phyloP scores from a whole-genome alignment of 2,113 vertebrate species.

The Poeciliopsis occidentalis region DNA sequence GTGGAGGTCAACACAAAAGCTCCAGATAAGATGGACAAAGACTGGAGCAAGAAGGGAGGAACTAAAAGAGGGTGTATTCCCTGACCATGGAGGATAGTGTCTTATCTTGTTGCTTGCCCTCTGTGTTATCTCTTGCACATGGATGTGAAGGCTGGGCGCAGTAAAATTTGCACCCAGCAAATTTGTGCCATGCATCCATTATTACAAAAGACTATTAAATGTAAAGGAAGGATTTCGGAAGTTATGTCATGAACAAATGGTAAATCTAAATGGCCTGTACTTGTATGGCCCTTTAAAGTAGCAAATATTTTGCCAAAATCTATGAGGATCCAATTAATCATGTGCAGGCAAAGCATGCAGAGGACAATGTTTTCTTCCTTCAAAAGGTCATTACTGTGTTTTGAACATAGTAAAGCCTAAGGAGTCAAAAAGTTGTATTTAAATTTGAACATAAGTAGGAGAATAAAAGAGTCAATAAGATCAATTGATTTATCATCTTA shows the following conservation, averaged over 20 bases:
- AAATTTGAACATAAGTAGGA: too few species aligned
- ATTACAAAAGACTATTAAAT: neutral
- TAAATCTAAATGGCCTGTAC: neutral
- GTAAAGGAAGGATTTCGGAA: neutral
- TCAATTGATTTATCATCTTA: too few species aligned
- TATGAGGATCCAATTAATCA: too few species aligned
- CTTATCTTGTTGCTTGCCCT: slow-evolving; percentile 75
- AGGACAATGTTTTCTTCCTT: too few species aligned
- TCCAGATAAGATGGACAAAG: slow-evolving; percentile 67
- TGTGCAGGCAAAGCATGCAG: too few species aligned
- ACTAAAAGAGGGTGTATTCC: slow-evolving; percentile 62
- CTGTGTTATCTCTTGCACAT: slow-evolving; percentile 62
- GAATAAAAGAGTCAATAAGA: too few species aligned
- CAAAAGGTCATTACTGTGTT: too few species aligned
- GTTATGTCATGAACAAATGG: neutral
- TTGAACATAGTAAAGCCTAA: too few species aligned
- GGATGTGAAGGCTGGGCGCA: slow-evolving; percentile 36
- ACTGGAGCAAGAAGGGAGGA: slow-evolving; percentile 49
- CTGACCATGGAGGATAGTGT: slow-evolving; percentile 64
- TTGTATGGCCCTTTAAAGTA: too few species aligned
- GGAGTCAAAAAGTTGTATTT: too few species aligned
- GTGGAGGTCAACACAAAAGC: slow-evolving; percentile 70
- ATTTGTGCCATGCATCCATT: too few species aligned
- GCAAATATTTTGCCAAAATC: too few species aligned
- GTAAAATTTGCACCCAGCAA: slow-evolving; percentile 4